Base-by-base conservation (phyloP, 2,888 invertebrate species). In the Trypoxylon attenuatum region DNA sequence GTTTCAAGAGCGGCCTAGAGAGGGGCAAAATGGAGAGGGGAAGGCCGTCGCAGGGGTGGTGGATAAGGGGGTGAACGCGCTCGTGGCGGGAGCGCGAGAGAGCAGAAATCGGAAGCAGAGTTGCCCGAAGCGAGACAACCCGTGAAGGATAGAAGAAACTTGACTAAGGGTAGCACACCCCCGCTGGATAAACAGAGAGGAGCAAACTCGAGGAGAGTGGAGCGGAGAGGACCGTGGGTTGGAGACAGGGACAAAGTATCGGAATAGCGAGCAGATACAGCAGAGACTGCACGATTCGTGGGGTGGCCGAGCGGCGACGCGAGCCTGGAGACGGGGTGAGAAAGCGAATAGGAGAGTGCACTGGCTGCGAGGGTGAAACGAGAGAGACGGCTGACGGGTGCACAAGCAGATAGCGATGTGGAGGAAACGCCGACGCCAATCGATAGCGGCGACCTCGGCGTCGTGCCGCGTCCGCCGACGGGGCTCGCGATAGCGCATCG, bases 361-460 rank as follows among this genome's bases (percentile, higher is more conserved):
- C 33, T 33, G n/a, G n/a, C 5, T 1, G 33, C 33, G 58, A 52
- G 59, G 42, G 50, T 18, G 59, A 42, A 41, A 25, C 29, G 56
- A 33, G 58, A 57, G 41, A 56, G 25, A 49, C 41, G 46, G 42
- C 55, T 52, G 51, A n/a, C 39, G 50, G 50, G 65, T 60, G 58
- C 65, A n/a, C n/a, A 68, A 60, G 63, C 73, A 78, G 73, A 77
- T 73, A 77, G 78, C 77, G 71, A 72, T 71, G 78, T 69, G 76
- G 76, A 76, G 76, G 78, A 76, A 76, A 78, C 77, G 72, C 73
- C 72, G 76, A 76, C 76, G 74, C 78, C 80, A 84, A 85, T 85
- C 85, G 84, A 85, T 85, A 85, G 80, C 81, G 79, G 71, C 83
- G 79, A 83, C 81, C 66, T 69, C 77, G 61, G 65, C 69, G 65